Conservation (phyloP, 2,113 vertebrate species). For the Callaeas wilsoni region DNA sequence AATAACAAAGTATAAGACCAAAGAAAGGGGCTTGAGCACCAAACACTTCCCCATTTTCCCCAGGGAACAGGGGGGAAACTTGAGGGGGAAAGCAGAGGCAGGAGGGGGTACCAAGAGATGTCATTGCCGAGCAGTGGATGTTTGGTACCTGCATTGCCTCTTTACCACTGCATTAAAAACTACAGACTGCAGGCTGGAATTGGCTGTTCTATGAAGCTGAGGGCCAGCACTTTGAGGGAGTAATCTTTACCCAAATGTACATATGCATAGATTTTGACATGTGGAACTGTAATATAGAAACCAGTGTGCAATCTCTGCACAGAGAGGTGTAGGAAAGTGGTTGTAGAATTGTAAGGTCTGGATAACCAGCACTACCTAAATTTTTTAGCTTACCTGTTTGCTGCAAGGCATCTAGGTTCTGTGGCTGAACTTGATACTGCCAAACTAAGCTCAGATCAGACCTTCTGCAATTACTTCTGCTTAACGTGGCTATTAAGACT, state of each 20-base stretch:
- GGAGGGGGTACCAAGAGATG: neutral
- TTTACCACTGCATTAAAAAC: too few species aligned
- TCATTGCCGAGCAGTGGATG: neutral
- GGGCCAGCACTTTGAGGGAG: neutral
- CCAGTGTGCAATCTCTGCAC: neutral
- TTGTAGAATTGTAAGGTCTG: neutral
- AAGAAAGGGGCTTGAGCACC: neutral
- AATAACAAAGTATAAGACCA: neutral
- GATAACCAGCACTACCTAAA: neutral
- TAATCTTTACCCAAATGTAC: neutral
- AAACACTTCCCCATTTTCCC: neutral
- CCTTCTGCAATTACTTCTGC: neutral
- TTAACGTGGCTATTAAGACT: accelerated
- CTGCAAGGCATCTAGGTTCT: neutral
- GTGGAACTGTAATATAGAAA: neutral
- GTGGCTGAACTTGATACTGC: neutral
- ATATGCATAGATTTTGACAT: neutral
- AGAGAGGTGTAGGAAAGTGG: neutral
- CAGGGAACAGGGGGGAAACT: neutral
- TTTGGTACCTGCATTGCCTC: neutral
- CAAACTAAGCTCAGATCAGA: neutral
- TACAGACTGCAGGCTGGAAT: neutral
- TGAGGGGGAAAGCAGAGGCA: neutral
- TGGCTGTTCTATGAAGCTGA: neutral
- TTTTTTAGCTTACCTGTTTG: neutral